A percentile compares a stretch with the other conserved stretches of the same genome.
These are phyloP conservation scores for Cheilosia pagana DNA, from an alignment of 2,888 invertebrate genomes.

Conservation along the genomic window DNA sequence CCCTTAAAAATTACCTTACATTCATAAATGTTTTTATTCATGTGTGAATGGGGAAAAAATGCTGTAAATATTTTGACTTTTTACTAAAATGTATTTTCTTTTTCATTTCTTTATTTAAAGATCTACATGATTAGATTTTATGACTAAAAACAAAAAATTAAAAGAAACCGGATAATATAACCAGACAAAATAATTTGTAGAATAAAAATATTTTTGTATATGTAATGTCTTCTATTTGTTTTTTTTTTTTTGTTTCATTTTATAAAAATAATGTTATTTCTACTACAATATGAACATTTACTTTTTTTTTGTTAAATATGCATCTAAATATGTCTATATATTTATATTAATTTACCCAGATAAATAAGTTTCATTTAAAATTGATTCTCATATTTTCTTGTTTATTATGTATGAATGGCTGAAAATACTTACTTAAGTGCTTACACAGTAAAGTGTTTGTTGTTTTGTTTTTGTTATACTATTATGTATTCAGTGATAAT, in stretches of 20 bases:
- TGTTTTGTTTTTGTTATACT: background rate
- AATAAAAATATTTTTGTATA: slow-evolving; percentile 9
- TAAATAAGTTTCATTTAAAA: background rate
- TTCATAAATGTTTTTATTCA: slow-evolving; percentile 60
- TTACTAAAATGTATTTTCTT: slow-evolving; percentile 17
- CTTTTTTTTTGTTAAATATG: slow-evolving; percentile 14
- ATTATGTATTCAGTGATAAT: slow-evolving; percentile 40
- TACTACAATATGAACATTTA: slow-evolving; percentile 42
- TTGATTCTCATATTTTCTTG: background rate
- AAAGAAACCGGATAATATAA: background rate
- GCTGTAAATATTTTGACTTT: slow-evolving; percentile 35
- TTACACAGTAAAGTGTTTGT: slow-evolving; percentile 27
- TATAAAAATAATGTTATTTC: slow-evolving; percentile 70
- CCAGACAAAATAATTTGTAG: background rate
- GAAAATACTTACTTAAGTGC: slow-evolving; percentile 32
- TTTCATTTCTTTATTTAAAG: slow-evolving; percentile 23
- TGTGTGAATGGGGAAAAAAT: slow-evolving; percentile 48
- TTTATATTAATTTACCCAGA: slow-evolving; percentile 12
- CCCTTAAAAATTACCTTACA: slow-evolving; percentile 63
- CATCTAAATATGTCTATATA: slow-evolving; percentile 29
- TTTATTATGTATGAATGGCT: slow-evolving; percentile 28
- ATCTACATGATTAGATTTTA: slow-evolving; percentile 20
- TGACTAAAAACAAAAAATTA: background rate
- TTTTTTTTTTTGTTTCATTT: slow-evolving; percentile 30
- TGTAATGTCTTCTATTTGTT: background rate